Base-by-base conservation (phyloP, 2,113 vertebrate genomes). In the Pollimyrus isidori region DNA sequence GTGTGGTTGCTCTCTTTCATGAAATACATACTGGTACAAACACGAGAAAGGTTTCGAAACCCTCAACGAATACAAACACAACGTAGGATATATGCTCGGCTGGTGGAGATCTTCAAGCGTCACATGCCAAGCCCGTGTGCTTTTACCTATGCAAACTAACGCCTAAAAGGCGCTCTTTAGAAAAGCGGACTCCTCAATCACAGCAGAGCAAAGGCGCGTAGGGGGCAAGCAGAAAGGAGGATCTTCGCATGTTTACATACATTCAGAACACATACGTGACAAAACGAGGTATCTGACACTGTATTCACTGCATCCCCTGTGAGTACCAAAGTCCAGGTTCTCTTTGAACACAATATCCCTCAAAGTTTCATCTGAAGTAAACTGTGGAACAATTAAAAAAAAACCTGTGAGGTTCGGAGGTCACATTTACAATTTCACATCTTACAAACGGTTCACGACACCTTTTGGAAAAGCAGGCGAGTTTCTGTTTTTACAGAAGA, bases 91-190 rank as follows among this genome's bases (percentile, higher is more conserved):
- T 94, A 93, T 94, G 93, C 92, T 94, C 91, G 94, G 93, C 94
- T 95, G 95, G 94, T 92, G 88, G 90, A 91, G 88, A 76, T 94
- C 94, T 93, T 92, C 92, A 93, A 94, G 94, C 94, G 93, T 93
- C 92, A 94, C 94, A 94, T 94, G 94, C 93, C 91, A 92, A 92
- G 91, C 93, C 93, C 93, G 94, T 95, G 94, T 95, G 95, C 95
- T 95, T 69, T 95, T 93, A 91, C 93, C 90, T 93, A 93, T 89
- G 93, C 95, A 93, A 94, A 94, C 93, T 90, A 93, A 92, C 92
- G 88, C 88, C 92, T 92, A 84, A 94, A 85, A 89, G 48, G 52
- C 39, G 49, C 93, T 91, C 90, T 92, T 90, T 91, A 89, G 15
- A 89, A 88, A 80, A 89, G 88, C 50, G n/a, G 39, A 92, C 90